These are phyloP conservation scores for Acanthaster planci DNA, from an alignment of 35 echinoderm and acorn worm genomes.

Conservation along the genomic window DNA sequence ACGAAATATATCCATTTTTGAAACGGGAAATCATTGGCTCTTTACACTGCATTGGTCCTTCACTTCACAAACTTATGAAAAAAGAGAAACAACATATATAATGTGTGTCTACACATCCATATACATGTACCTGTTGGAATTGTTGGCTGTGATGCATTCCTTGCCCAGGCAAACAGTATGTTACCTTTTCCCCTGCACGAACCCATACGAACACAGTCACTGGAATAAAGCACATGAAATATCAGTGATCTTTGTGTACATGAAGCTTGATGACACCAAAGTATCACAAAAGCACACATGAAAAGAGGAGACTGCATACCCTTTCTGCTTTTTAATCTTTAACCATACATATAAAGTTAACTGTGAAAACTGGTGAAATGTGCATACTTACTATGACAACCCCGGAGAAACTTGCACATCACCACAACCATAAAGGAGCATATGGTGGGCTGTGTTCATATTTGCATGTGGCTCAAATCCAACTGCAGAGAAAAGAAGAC, in stretches of 20 bases:
- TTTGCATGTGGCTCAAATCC: slow-evolving; percentile 65
- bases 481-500: slow-evolving; percentile 45
- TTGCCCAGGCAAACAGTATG: slow-evolving; percentile 87
- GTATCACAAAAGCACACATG: too few relatives aligned
- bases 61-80: too few relatives aligned
- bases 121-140: slow-evolving; percentile 53
- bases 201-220: slow-evolving; percentile 47
- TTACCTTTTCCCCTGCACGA: slow-evolving; percentile 42
- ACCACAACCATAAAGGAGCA: slow-evolving; percentile 74
- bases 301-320: too few relatives aligned
- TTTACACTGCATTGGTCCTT: too few relatives aligned
- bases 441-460: slow-evolving; percentile 74
- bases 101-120: too few relatives aligned
- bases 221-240: slow-evolving; percentile 24
- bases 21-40: too few relatives aligned
- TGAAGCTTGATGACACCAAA: too few relatives aligned
- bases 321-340: background rate
- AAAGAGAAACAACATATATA: too few relatives aligned
- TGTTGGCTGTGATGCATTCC: slow-evolving; percentile 58
- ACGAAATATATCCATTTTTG: too few relatives aligned
- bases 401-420: slow-evolving; percentile 14
- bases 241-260: background rate
- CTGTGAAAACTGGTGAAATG: too few relatives aligned
- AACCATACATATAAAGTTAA: background rate
- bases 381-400: slow-evolving; percentile 39